Evolutionary conservation across 64 coral and sea anemone species (phyloP), one percentile per base, ranked within the genome.

Genomic region (Porites australiensis): DNA sequence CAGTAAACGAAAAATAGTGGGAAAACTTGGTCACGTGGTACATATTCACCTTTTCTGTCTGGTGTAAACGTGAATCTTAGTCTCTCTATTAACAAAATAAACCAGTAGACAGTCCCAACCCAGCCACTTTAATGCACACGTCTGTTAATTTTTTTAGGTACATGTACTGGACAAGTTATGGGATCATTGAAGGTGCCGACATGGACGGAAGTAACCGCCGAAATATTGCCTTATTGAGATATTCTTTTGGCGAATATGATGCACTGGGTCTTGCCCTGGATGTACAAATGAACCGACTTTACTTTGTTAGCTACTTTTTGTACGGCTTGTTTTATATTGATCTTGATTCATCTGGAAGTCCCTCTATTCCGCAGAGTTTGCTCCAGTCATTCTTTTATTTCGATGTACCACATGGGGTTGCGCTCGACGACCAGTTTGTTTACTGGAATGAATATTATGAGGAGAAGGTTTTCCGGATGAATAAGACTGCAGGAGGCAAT

Each of bases 201-300:
- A 61, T 91, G 89, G 68, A 91, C 45, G 89, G 89, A 61, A 9
- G 10, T 7, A 84, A 91, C 15, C 27, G 70, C 45, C 46, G 62
- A 23, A n/a, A 10, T 46, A 13, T 84, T 68, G 2, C 58, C 47
- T 6, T 13, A 0, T 69, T 67, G 62, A 19, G 18, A 12, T 8
- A 51, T 68, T 4, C 5, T 3, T 50, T 13, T 13, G 63, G 63
- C 9, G 0, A 9, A 9, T 15, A 51, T 13, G 59, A 19, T 64
- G 67, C 77, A 47, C 20, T 11, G 20, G 89, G 89, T 13, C 79
- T 91, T 11, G 52, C 79, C 0, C 1, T 91, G 9, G 89, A 91
- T 27, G 43, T 48, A 7, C 13, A 82, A 20, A 75, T 5, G 7
- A 91, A 91, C 19, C 67, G 89, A 74, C 16, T 91, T 14, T 91